A percentile compares a stretch with the other conserved stretches of the same genome.
Conservation (phyloP, 2,888 invertebrate species). For the Himalopsyche kuldschensis region DNA sequence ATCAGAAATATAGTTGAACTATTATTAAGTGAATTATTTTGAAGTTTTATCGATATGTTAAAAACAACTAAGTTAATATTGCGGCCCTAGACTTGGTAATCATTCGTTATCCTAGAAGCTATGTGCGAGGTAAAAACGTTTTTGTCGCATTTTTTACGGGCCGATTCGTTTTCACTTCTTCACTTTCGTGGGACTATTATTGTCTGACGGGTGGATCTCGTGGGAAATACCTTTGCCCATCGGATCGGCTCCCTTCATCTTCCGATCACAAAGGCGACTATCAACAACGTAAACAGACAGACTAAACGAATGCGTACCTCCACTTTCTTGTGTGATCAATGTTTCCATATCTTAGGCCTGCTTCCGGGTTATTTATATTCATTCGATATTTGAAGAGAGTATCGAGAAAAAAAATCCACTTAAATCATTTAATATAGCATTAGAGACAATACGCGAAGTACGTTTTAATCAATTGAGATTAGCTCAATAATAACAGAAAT, state of each 20-base stretch:
- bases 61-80: too few relatives aligned
- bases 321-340: neutral
- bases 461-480: too few relatives aligned
- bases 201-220: constrained; percentile 27
- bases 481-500: too few relatives aligned
- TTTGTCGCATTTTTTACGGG: constrained; percentile 13
- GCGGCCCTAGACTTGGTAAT: neutral
- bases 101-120: neutral
- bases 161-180: constrained; percentile 32
- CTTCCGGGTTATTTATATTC: neutral
- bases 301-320: neutral
- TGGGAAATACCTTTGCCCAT: constrained; percentile 21
- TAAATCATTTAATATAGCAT: too few relatives aligned
- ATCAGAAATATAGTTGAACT: too few relatives aligned
- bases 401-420: too few relatives aligned
- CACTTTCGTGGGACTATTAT: constrained; percentile 34
- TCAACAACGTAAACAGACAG: neutral
- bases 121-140: neutral
- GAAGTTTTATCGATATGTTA: neutral
- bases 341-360: neutral
- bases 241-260: neutral
- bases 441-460: too few relatives aligned
- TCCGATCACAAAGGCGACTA: neutral
- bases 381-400: too few relatives aligned
- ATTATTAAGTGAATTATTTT: too few relatives aligned